These are phyloP conservation scores for Cybosia mesomella DNA, from an alignment of 2,888 invertebrate species.

Conservation along the genomic window DNA sequence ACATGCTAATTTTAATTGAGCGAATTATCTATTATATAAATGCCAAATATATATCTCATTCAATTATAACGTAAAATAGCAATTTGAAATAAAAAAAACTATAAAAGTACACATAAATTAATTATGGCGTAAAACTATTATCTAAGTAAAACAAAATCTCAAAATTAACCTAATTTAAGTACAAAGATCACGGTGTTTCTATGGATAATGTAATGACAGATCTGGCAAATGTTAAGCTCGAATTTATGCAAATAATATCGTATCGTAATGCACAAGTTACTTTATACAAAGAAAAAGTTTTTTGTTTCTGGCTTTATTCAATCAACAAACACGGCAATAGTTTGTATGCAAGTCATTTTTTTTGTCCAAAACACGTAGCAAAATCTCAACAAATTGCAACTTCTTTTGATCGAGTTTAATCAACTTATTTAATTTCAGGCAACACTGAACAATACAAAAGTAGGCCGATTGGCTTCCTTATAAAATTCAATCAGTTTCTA, in stretches of 20 bases:
- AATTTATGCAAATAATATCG: slow-evolving; percentile 37
- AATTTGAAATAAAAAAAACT: slow-evolving; percentile 65
- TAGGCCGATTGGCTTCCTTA: background rate
- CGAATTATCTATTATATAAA: slow-evolving; percentile 72
- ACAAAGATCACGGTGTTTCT: slow-evolving; percentile 72
- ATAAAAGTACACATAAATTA: slow-evolving; percentile 81
- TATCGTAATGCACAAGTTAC: slow-evolving; percentile 31
- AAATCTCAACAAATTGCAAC: no score
- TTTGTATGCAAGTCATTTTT: background rate
- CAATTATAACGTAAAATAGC: slow-evolving; percentile 63
- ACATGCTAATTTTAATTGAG: slow-evolving; percentile 75
- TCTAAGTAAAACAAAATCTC: slow-evolving; percentile 75
- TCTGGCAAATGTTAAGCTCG: slow-evolving; percentile 55
- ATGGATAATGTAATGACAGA: slow-evolving; percentile 62
- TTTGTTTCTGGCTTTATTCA: background rate
- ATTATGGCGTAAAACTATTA: slow-evolving; percentile 84
- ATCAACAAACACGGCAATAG: background rate
- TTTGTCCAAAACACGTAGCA: background rate
- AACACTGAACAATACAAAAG: background rate
- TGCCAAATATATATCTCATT: slow-evolving; percentile 71
- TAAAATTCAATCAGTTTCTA: background rate
- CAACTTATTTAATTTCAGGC: background rate
- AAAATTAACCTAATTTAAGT: slow-evolving; percentile 79
- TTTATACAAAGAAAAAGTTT: slow-evolving; percentile 10
- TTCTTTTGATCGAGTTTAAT: background rate